phyloP scores from a whole-genome alignment of 2,797 vertebrate species.

The Hipposideros larvatus region DNA sequence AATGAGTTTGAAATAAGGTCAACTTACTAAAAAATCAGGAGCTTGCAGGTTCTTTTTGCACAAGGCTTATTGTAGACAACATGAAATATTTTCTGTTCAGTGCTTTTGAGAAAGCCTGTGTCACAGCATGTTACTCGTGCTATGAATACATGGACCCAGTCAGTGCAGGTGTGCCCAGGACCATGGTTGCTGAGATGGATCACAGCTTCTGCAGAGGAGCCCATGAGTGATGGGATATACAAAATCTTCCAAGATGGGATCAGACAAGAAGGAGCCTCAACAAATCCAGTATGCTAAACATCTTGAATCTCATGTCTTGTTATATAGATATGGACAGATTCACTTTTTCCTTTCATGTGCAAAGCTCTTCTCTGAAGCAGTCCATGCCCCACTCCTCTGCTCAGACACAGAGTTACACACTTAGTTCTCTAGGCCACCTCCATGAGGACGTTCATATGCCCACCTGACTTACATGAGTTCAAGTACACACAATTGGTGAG shows the following conservation, averaged over 20 bases:
- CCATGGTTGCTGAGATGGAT: not conserved
- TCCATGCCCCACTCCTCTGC: not conserved
- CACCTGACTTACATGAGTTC: not conserved
- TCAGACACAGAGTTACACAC: not conserved
- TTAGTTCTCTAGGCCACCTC: not conserved
- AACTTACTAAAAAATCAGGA: not conserved
- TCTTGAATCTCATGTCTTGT: not conserved
- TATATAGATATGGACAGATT: not conserved
- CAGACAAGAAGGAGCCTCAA: not conserved
- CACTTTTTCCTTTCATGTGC: not conserved
- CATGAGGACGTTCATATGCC: not conserved
- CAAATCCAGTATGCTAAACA: not conserved
- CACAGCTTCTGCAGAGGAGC: not conserved
- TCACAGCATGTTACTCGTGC: not conserved
- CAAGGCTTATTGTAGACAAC: not conserved
- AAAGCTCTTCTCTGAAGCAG: not conserved
- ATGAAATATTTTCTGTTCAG: not conserved
- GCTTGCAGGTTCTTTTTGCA: not conserved
- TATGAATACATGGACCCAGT: not conserved
- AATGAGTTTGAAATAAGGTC: conserved; percentile 21
- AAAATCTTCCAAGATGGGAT: not conserved
- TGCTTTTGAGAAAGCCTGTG: not conserved
- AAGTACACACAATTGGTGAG: not conserved
- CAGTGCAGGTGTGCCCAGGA: not conserved
- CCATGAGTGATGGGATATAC: not conserved